Evolutionary conservation across 2,113 vertebrate genomes (phyloP).

Genomic region (Gobio gobio): DNA sequence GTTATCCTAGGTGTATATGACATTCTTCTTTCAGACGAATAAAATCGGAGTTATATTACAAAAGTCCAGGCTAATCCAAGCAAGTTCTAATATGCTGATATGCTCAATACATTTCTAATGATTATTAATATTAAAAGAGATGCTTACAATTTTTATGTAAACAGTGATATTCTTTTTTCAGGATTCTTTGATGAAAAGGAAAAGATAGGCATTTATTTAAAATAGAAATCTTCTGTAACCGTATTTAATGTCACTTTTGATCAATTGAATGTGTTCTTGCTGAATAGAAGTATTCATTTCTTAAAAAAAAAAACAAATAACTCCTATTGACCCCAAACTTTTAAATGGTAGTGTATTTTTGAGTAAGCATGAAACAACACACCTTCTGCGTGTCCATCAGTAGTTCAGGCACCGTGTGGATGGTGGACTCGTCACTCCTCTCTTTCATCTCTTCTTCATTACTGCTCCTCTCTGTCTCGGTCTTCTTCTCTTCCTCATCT

Average conservation of each 20-base stretch:
- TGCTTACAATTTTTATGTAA: background rate
- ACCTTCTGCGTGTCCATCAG: constrained; percentile 74
- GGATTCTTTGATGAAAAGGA: too few relatives aligned
- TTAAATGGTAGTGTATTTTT: background rate
- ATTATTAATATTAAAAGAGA: too few relatives aligned
- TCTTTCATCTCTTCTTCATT: constrained; percentile 72
- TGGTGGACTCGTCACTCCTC: constrained; percentile 82
- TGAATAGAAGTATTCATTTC: background rate
- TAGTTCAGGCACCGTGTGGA: constrained; percentile 87
- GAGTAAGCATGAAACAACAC: background rate
- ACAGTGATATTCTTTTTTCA: too few relatives aligned
- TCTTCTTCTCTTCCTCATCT: constrained; percentile 66
- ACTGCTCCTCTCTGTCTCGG: constrained; percentile 59
- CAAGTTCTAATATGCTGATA: too few relatives aligned
- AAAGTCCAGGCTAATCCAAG: too few relatives aligned
- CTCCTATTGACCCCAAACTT: background rate
- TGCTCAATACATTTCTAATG: too few relatives aligned
- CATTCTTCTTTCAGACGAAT: too few relatives aligned
- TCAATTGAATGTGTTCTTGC: background rate
- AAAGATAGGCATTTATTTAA: background rate
- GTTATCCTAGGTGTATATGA: too few relatives aligned
- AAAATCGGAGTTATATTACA: too few relatives aligned
- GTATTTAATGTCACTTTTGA: background rate
- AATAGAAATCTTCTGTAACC: background rate
- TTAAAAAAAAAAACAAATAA: background rate